phyloP scores from a whole-genome alignment of 2,888 invertebrate genomes.

The Subacronicta megacephala region DNA sequence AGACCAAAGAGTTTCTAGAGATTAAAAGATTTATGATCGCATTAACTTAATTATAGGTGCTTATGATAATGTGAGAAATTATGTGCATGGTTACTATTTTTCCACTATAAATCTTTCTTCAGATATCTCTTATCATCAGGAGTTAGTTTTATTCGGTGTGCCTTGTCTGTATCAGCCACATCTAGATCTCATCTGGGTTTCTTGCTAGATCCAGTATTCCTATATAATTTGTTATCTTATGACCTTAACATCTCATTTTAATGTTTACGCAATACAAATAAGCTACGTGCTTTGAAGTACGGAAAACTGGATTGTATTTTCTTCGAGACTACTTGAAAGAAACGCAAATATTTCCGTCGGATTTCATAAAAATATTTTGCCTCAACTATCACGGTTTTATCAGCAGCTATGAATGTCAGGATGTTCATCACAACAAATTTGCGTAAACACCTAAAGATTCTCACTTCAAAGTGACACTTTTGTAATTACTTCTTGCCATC shows the following conservation, averaged over 20 bases:
- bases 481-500: slow-evolving; percentile 46
- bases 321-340: slow-evolving; percentile 14
- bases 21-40: not conserved
- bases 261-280: slow-evolving; percentile 5
- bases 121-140: not conserved
- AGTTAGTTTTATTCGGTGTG: not conserved
- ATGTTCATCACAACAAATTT: slow-evolving; percentile 21
- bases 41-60: not conserved
- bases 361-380: slow-evolving; percentile 3
- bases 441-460: slow-evolving; percentile 27
- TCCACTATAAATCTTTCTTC: not conserved
- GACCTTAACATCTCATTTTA: not conserved
- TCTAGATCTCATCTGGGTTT: not conserved
- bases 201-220: not conserved
- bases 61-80: not conserved
- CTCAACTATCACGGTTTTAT: slow-evolving; percentile 6
- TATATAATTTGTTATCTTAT: not conserved
- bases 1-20: not conserved
- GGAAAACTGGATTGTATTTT: slow-evolving; percentile 10
- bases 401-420: slow-evolving; percentile 36
- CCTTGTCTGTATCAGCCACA: not conserved
- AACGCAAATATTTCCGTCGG: slow-evolving; percentile 19
- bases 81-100: not conserved
- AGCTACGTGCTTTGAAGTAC: slow-evolving; percentile 25
- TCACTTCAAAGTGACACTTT: slow-evolving; percentile 45